Percentiles rank a stretch among this genome's conserved stretches.
These are phyloP conservation scores for Cyclura pinguis DNA, from an alignment of 2,797 vertebrate species.

Conservation along the genomic window DNA sequence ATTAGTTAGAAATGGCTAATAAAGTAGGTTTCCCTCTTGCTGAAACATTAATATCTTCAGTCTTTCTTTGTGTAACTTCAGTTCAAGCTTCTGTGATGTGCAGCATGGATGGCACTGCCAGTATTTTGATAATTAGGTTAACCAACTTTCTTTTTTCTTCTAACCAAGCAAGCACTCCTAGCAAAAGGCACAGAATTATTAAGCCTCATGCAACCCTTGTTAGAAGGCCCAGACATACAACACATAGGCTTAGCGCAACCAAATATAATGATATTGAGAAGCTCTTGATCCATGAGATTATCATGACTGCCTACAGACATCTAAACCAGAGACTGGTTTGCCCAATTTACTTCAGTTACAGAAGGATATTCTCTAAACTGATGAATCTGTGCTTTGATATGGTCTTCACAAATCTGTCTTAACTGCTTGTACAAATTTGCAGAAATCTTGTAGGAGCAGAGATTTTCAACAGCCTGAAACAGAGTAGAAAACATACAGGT, in stretches of 20 bases:
- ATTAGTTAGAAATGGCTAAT: not conserved
- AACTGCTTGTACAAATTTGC: constrained; percentile 98
- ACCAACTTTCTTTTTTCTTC: not conserved
- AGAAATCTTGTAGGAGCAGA: constrained; percentile 99
- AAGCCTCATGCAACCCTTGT: not conserved
- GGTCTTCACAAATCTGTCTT: constrained; percentile 97
- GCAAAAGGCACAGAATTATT: not conserved
- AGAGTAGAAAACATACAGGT: constrained; percentile 28
- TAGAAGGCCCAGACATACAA: constrained; percentile 11
- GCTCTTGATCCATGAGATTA: not conserved
- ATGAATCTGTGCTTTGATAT: constrained; percentile 98
- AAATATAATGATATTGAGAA: not conserved
- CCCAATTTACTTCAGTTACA: constrained; percentile 15
- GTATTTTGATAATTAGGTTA: not conserved
- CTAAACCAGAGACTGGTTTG: not conserved
- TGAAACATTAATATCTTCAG: not conserved
- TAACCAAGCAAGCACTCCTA: not conserved
- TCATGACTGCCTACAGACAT: not conserved
- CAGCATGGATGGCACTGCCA: not conserved
- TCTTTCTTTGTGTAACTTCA: not conserved
- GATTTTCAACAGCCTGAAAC: constrained; percentile 96
- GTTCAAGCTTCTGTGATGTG: not conserved
- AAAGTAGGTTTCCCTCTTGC: not conserved
- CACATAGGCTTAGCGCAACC: not conserved
- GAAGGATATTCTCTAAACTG: constrained; percentile 99